Conservation (phyloP, 37 sponge, comb jelly and placozoan genomes). For the Lycopodina hypogea region DNA sequence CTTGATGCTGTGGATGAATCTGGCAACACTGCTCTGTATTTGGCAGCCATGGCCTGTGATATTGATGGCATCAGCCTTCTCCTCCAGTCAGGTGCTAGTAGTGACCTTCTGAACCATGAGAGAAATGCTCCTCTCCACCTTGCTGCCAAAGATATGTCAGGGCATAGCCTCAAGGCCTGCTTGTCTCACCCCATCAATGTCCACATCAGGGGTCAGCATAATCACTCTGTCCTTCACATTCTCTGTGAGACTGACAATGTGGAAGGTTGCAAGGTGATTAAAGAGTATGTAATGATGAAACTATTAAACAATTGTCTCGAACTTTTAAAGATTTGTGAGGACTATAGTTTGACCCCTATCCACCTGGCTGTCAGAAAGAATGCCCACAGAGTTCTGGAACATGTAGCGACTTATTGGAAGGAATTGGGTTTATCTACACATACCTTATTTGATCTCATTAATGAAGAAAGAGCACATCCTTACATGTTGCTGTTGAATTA, state of each 20-base stretch:
- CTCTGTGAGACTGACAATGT: constrained; percentile 65
- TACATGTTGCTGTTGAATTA: constrained; percentile 79
- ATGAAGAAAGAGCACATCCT: constrained; percentile 81
- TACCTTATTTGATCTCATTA: constrained; percentile 44
- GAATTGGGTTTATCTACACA: constrained; percentile 68
- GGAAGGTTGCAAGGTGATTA: constrained; percentile 44
- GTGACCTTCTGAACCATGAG: constrained; percentile 38
- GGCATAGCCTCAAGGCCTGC: background rate
- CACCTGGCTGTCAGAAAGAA: constrained; percentile 72
- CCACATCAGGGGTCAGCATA: background rate
- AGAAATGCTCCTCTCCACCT: constrained; percentile 65
- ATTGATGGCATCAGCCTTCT: constrained; percentile 46
- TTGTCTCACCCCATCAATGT: background rate
- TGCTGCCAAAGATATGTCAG: constrained; percentile 29
- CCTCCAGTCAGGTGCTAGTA: constrained; percentile 41
- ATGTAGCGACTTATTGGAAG: constrained; percentile 22
- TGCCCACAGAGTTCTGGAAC: constrained; percentile 46
- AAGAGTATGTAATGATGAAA: background rate
- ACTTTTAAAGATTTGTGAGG: constrained; percentile 66
- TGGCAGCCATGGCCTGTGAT: constrained; percentile 40
- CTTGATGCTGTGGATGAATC: constrained; percentile 53
- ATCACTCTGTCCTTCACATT: constrained; percentile 62
- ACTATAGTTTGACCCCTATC: constrained; percentile 61
- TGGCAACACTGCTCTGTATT: constrained; percentile 82
- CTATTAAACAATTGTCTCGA: background rate